Base-by-base conservation (phyloP, 1,140 invertebrate genomes). In the Phymorhynchus buccinoides region DNA sequence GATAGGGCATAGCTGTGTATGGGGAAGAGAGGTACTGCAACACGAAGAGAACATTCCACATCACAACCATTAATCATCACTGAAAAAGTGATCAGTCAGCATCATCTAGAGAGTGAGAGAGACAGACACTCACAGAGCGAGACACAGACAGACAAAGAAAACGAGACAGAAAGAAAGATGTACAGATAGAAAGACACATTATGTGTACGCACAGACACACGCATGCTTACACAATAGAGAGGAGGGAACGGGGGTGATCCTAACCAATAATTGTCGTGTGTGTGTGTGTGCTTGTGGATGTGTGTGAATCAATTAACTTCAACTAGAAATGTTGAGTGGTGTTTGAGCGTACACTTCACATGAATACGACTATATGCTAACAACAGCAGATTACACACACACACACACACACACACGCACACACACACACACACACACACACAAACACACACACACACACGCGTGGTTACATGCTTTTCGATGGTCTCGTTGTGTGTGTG, bases 11-110 rank as follows among this genome's bases (percentile, higher is more conserved):
- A 18, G 62, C 35, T 42, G 81, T 12, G 66, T 83, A 83, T 2
- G 81, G 62, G 22, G 62, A 68, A n/a, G 81, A 71, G 27, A 83
- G 37, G 41, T 83, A 83, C 81, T 83, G 81, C 35, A 83, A 83
- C 35, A 68, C 7, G 32, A 75, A 3, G n/a, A n/a, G n/a, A n/a
- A n/a, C n/a, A n/a, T n/a, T n/a, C n/a, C n/a, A n/a, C n/a, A n/a
- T n/a, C n/a, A n/a, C n/a, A n/a, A n/a, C n/a, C n/a, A n/a, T n/a
- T n/a, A n/a, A n/a, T n/a, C n/a, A n/a, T n/a, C n/a, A n/a, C n/a
- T n/a, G n/a, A n/a, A n/a, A n/a, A n/a, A n/a, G n/a, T n/a, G n/a
- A n/a, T n/a, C n/a, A n/a, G n/a, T n/a, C n/a, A n/a, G n/a, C n/a
- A n/a, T n/a, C n/a, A n/a, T n/a, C n/a, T n/a, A n/a, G n/a, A n/a